A percentile compares a stretch with the other conserved stretches of the same genome.
Conservation (phyloP, 2,113 vertebrate genomes). For the Sebastes schlegelii region DNA sequence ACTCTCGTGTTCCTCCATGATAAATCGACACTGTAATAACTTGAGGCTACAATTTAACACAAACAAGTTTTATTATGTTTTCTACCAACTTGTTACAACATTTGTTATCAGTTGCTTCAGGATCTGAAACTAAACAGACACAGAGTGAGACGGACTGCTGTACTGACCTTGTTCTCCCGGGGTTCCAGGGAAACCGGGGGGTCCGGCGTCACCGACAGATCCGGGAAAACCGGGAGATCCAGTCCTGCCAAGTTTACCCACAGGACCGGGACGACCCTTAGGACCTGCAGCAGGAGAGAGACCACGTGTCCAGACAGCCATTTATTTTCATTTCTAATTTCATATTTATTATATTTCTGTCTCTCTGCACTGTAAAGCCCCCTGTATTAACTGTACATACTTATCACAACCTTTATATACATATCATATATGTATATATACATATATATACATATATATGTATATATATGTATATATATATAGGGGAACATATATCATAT, state of each 20-base stretch:
- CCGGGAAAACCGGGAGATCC: slow-evolving; percentile 87
- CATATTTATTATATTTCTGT: background rate
- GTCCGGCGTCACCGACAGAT: slow-evolving; percentile 86
- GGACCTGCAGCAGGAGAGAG: slow-evolving; percentile 76
- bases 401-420: background rate
- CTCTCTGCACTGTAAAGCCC: background rate
- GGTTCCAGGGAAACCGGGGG: slow-evolving; percentile 85
- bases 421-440: background rate
- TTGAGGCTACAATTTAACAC: background rate
- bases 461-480: too few species aligned
- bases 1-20: too few species aligned
- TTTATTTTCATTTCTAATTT: background rate
- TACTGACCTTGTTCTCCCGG: slow-evolving; percentile 87
- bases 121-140: background rate
- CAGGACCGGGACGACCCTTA: slow-evolving; percentile 87
- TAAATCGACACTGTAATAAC: background rate
- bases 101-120: background rate
- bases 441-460: background rate
- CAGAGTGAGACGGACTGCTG: background rate
- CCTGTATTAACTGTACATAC: background rate
- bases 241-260: slow-evolving; percentile 86
- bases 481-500: too few species aligned
- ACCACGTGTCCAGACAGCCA: background rate
- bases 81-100: background rate
- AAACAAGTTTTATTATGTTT: background rate